phyloP scores from a whole-genome alignment of 2,888 invertebrate species.

The Agriopis marginaria region DNA sequence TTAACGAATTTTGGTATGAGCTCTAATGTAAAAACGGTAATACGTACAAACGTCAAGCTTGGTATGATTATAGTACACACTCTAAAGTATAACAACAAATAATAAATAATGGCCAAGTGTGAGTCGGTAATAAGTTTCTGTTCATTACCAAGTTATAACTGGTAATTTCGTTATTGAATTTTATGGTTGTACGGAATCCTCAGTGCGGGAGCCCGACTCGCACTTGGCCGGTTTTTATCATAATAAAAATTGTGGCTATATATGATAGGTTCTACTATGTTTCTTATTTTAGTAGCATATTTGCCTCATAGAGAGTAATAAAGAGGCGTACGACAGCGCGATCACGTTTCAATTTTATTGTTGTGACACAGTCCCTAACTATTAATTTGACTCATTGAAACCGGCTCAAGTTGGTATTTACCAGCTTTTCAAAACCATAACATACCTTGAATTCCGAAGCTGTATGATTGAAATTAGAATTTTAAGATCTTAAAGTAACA shows the following conservation, averaged over 20 bases:
- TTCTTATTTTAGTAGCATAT: constrained; percentile 22
- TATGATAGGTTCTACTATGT: not conserved
- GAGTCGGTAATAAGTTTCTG: too few relatives aligned
- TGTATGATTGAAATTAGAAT: not conserved
- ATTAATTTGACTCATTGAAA: constrained; percentile 74
- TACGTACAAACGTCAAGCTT: too few relatives aligned
- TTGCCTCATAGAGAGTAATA: constrained; percentile 67
- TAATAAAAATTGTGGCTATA: not conserved
- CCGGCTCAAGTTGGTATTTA: constrained; percentile 64
- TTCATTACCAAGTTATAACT: too few relatives aligned
- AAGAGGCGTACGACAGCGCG: constrained; percentile 54
- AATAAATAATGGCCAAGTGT: too few relatives aligned
- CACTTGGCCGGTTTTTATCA: too few relatives aligned
- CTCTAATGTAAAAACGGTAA: too few relatives aligned
- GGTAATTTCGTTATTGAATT: too few relatives aligned
- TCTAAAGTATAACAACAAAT: too few relatives aligned
- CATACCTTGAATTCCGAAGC: constrained; percentile 14
- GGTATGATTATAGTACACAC: too few relatives aligned
- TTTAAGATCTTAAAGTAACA: not conserved
- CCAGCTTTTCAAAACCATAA: constrained; percentile 24
- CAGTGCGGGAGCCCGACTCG: too few relatives aligned
- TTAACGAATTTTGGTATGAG: too few relatives aligned
- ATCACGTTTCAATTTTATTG: constrained; percentile 67
- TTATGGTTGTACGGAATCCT: too few relatives aligned
- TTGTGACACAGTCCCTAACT: constrained; percentile 63